Evolutionary conservation across 2,797 vertebrate genomes (phyloP).

Genomic region (Gymnoscopelus braueri): DNA sequence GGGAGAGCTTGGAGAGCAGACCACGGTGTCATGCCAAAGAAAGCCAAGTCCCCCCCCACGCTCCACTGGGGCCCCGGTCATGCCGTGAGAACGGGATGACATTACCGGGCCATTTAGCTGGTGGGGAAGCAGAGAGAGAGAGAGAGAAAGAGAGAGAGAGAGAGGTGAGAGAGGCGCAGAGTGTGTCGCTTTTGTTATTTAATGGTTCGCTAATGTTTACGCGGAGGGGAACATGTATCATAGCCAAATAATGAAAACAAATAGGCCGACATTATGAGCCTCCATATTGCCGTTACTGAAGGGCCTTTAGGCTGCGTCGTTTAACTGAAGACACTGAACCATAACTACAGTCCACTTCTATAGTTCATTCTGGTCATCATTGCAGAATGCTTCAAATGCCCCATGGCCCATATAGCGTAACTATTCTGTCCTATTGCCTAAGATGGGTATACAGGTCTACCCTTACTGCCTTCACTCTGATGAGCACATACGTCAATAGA

Average conservation of each 20-base stretch:
- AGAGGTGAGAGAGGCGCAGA: constrained; percentile 64
- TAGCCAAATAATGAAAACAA: constrained; percentile 64
- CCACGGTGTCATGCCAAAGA: constrained; percentile 74
- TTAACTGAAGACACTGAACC: constrained; percentile 37
- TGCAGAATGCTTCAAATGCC: constrained; percentile 21
- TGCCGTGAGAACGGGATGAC: constrained; percentile 75
- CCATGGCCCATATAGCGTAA: neutral
- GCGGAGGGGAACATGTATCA: constrained; percentile 45
- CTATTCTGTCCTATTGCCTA: constrained; percentile 20
- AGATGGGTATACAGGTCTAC: constrained; percentile 20
- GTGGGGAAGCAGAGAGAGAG: constrained; percentile 46
- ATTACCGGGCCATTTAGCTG: constrained; percentile 78
- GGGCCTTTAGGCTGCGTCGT: constrained; percentile 33
- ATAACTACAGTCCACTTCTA: constrained; percentile 21
- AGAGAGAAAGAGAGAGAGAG: neutral
- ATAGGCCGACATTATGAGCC: constrained; percentile 56
- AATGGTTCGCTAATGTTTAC: constrained; percentile 74
- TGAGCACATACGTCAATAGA: constrained; percentile 7
- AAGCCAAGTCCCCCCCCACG: constrained; percentile 54
- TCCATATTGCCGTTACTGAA: constrained; percentile 18
- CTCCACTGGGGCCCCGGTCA: constrained; percentile 57
- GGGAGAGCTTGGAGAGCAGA: constrained; percentile 73
- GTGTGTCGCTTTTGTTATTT: constrained; percentile 74
- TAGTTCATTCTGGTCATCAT: constrained; percentile 35
- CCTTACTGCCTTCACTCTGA: constrained; percentile 9